These are phyloP conservation scores for Indicator indicator DNA, from an alignment of 2,113 vertebrate species.

Conservation along the genomic window DNA sequence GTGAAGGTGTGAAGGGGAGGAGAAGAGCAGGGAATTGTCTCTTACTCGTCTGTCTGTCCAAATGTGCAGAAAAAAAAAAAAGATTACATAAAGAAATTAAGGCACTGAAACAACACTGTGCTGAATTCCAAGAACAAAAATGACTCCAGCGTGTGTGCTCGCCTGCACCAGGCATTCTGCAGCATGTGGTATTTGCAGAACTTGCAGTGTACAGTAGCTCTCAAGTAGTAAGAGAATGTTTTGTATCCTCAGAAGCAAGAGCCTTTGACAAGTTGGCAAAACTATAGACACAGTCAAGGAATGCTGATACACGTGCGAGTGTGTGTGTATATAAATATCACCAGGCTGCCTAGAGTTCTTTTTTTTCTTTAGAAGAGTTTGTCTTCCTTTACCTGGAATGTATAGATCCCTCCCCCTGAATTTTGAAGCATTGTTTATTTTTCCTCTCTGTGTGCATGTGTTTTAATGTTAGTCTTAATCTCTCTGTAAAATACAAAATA, in stretches of 20 bases:
- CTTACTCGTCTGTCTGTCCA: background rate
- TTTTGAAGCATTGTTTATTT: background rate
- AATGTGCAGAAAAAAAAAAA: background rate
- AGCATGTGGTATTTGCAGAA: constrained; percentile 47
- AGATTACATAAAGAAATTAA: background rate
- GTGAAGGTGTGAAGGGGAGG: background rate
- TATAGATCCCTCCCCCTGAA: background rate
- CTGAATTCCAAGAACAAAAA: constrained; percentile 34
- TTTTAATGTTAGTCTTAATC: constrained; percentile 15
- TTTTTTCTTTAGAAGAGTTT: constrained; percentile 15
- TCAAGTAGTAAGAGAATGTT: background rate
- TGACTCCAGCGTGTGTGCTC: background rate
- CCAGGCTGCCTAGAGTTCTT: background rate
- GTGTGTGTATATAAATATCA: background rate
- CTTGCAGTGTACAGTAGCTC: constrained; percentile 29
- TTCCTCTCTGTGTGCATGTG: background rate
- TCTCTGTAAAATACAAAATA: constrained; percentile 48
- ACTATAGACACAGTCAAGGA: constrained; percentile 1
- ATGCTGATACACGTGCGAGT: background rate
- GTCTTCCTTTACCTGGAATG: background rate
- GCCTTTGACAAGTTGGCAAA: constrained; percentile 27
- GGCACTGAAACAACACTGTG: background rate
- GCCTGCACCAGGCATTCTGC: background rate
- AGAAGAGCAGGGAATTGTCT: background rate
- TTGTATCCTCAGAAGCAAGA: background rate